Base-by-base conservation (phyloP, 2,797 vertebrate genomes). In the Thunnus albacares region DNA sequence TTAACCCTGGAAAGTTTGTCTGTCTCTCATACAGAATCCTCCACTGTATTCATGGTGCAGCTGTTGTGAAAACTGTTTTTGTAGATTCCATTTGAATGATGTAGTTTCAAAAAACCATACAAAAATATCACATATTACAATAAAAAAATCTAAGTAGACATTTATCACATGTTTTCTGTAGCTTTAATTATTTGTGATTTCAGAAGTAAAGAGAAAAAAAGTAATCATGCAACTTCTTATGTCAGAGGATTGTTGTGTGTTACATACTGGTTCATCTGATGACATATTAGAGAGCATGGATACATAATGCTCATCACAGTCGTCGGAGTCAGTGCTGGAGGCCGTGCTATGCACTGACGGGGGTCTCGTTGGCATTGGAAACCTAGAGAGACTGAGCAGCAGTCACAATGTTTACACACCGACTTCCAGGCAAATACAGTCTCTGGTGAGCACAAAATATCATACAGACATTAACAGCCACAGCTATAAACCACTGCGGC, bases 311-410 rank as follows among this genome's bases (percentile, higher is more conserved):
- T 99, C 98, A 84, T 99, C 98, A 90, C 96, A 97, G 90, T 99
- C 98, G 22, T 98, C 98, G 2, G 98, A 99, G 94, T 99, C 98
- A 90, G 98, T 98, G 96, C 98, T 99, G 93, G 98, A 99, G 83
- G 97, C 97, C 88, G 96, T 98, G 94, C 98, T 99, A 93, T 99
- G 98, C 95, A 98, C 97, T 82, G 98, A 99, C 77, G 97, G 96
- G 7, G 98, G 98, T 94, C 98, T 97, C 81, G 97, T 89, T 90
- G 97, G 96, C 94, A 97, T 90, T 89, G 97, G 97, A 91, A 97
- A 98, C 96, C 98, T 99, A 94, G 98, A 97, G 94, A 95, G 94
- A 94, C 98, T 99, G 95, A 96, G 95, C 91, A 96, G 95, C 93
- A 97, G 93, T 93, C 95, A 96, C 93, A 94, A 87, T 88, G 90